Conservation (phyloP, 2,797 vertebrate species). For the Percopsis omiscomaycus region DNA sequence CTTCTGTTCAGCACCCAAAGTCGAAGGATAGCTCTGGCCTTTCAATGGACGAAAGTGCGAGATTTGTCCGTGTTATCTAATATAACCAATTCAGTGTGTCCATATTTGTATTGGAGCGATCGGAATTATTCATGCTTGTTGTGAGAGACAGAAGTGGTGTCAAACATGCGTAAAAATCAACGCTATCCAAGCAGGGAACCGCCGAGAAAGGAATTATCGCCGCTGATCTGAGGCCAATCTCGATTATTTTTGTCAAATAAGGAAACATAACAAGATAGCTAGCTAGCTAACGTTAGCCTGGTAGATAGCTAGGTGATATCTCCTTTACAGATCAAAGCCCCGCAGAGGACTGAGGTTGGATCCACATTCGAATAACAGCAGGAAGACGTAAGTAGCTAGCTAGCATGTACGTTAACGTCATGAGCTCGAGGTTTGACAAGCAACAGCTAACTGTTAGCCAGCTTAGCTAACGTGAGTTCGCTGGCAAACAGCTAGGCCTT, state of each 20-base stretch:
- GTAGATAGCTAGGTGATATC: slow-evolving; percentile 50
- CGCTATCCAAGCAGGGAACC: slow-evolving; percentile 80
- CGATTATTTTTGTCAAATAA: slow-evolving; percentile 73
- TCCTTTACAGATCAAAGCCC: slow-evolving; percentile 50
- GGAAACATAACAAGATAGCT: slow-evolving; percentile 65
- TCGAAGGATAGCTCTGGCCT: slow-evolving; percentile 82
- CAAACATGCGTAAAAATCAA: slow-evolving; percentile 81
- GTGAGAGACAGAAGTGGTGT: slow-evolving; percentile 70
- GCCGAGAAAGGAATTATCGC: slow-evolving; percentile 81
- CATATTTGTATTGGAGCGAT: slow-evolving; percentile 62
- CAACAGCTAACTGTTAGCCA: slow-evolving; percentile 55
- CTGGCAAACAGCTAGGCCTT: slow-evolving; percentile 56
- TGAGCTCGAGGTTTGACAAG: slow-evolving; percentile 64
- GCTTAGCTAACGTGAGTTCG: slow-evolving; percentile 60
- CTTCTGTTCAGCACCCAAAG: slow-evolving; percentile 81
- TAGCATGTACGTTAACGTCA: slow-evolving; percentile 56
- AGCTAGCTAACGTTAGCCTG: slow-evolving; percentile 65
- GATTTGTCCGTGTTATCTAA: slow-evolving; percentile 74
- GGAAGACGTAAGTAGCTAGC: slow-evolving; percentile 75
- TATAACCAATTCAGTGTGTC: slow-evolving; percentile 62
- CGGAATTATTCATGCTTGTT: slow-evolving; percentile 60
- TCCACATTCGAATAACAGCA: slow-evolving; percentile 54
- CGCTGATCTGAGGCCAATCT: slow-evolving; percentile 78
- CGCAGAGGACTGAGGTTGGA: slow-evolving; percentile 60
- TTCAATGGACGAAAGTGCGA: slow-evolving; percentile 79